These are phyloP conservation scores for Leptinotarsa haldemani DNA, from an alignment of 2,888 invertebrate species.

Conservation along the genomic window DNA sequence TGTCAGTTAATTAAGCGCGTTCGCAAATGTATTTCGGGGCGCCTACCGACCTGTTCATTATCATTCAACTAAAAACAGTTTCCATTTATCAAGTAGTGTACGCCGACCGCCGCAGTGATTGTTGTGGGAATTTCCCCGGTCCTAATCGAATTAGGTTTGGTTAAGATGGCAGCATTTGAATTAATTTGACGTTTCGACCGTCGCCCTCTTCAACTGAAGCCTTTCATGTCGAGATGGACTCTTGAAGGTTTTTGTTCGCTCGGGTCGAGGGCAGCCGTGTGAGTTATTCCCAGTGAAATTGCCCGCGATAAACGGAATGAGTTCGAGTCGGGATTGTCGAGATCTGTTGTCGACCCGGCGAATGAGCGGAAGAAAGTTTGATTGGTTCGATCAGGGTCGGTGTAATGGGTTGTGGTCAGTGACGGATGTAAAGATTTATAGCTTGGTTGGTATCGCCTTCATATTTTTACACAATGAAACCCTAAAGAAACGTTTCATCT, in stretches of 20 bases:
- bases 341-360: constrained; percentile 2
- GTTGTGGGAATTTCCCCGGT: constrained; percentile 41
- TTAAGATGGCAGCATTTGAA: constrained; percentile 41
- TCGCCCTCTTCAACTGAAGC: not conserved
- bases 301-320: constrained; percentile 18
- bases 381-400: not conserved
- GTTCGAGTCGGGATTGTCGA: constrained; percentile 2
- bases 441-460: too few species aligned
- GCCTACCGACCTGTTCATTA: constrained; percentile 50
- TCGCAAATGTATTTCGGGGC: constrained; percentile 54
- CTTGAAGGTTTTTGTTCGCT: constrained; percentile 16
- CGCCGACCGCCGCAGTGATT: constrained; percentile 38
- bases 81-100: constrained; percentile 47
- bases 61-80: constrained; percentile 47
- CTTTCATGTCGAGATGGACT: constrained; percentile 14
- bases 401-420: not conserved
- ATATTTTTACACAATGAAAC: too few species aligned
- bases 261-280: not conserved
- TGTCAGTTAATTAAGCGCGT: constrained; percentile 56
- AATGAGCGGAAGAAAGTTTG: not conserved
- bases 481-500: too few species aligned
- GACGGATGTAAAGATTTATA: not conserved
- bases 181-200: constrained; percentile 39
- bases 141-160: constrained; percentile 42
- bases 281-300: constrained; percentile 14